Conservation (phyloP, 1,140 invertebrate species). For the Aporrectodea caliginosa region DNA sequence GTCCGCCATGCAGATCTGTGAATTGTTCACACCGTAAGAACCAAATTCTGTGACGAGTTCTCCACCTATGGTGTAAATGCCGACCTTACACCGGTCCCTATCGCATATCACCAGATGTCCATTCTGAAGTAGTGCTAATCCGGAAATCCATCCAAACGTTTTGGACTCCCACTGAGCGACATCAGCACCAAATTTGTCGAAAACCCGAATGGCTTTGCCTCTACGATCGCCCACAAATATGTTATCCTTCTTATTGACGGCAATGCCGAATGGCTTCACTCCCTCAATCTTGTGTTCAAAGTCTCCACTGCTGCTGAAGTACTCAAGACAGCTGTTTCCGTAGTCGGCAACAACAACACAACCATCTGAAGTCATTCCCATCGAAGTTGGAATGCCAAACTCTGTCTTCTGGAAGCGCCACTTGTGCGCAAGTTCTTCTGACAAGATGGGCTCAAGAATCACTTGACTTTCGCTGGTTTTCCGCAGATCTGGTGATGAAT, state of each 20-base stretch:
- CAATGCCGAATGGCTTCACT: slow-evolving; percentile 29
- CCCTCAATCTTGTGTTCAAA: slow-evolving; percentile 21
- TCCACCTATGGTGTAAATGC: slow-evolving; percentile 17
- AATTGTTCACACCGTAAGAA: slow-evolving; percentile 23
- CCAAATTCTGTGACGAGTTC: slow-evolving; percentile 29
- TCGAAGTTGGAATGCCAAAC: slow-evolving; percentile 26
- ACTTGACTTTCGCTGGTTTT: slow-evolving; percentile 6
- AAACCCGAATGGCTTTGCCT: slow-evolving; percentile 23
- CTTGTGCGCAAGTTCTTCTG: not conserved
- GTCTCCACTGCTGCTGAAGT: slow-evolving; percentile 14
- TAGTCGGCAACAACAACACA: slow-evolving; percentile 30
- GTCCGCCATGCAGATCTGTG: slow-evolving; percentile 32
- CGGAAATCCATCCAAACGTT: slow-evolving; percentile 29
- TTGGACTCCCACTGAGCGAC: slow-evolving; percentile 19
- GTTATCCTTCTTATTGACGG: slow-evolving; percentile 4
- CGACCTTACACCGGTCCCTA: slow-evolving; percentile 22
- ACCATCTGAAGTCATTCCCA: slow-evolving; percentile 10
- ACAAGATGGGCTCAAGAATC: slow-evolving; percentile 5
- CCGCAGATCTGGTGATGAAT: slow-evolving; percentile 1
- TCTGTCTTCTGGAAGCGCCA: slow-evolving; percentile 25
- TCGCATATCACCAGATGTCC: slow-evolving; percentile 24
- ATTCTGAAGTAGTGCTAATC: slow-evolving; percentile 22
- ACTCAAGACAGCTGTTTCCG: slow-evolving; percentile 22
- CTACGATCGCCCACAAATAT: slow-evolving; percentile 27
- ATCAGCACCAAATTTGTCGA: slow-evolving; percentile 25